These are phyloP conservation scores for Nixonia krombeini DNA, from an alignment of 1,140 invertebrate genomes.

Conservation along the genomic window DNA sequence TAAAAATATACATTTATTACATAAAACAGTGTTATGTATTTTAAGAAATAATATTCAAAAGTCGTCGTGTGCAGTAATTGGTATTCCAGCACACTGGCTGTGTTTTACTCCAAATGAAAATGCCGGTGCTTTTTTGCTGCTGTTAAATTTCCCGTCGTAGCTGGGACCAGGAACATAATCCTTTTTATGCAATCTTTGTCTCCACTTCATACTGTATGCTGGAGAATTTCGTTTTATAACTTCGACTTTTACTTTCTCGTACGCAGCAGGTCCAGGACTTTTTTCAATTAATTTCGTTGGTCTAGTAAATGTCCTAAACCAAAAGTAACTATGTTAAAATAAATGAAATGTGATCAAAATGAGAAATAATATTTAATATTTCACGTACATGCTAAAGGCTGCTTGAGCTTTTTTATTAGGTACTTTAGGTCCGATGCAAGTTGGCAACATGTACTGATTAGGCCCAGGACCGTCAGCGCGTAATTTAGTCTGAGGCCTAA, in stretches of 20 bases:
- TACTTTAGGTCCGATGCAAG: slow-evolving; percentile 62
- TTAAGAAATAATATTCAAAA: slow-evolving; percentile 20
- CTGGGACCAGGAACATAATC: slow-evolving; percentile 53
- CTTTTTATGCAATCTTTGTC: slow-evolving; percentile 8
- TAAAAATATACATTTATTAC: no score
- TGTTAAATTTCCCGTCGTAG: slow-evolving; percentile 49
- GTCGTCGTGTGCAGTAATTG: slow-evolving; percentile 52
- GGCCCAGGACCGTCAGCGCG: slow-evolving; percentile 56
- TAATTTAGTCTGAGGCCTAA: slow-evolving; percentile 24
- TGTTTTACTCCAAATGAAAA: slow-evolving; percentile 63
- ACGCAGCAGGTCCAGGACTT: slow-evolving; percentile 62
- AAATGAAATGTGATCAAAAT: slow-evolving; percentile 1
- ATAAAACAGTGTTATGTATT: no score
- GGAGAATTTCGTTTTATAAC: slow-evolving; percentile 53
- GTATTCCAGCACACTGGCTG: slow-evolving; percentile 54
- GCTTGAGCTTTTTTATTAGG: slow-evolving; percentile 60
- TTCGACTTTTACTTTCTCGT: slow-evolving; percentile 43
- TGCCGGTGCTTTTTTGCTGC: slow-evolving; percentile 46
- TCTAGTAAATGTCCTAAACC: slow-evolving; percentile 29
- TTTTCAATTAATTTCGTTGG: slow-evolving; percentile 4
- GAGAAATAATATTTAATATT: no score
- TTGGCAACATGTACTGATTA: slow-evolving; percentile 56
- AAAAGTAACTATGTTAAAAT: no score
- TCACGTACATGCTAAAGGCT: slow-evolving; percentile 62
- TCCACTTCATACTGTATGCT: slow-evolving; percentile 55